These are phyloP conservation scores for Xyrichtys novacula DNA, from an alignment of 2,797 vertebrate genomes.

Conservation along the genomic window DNA sequence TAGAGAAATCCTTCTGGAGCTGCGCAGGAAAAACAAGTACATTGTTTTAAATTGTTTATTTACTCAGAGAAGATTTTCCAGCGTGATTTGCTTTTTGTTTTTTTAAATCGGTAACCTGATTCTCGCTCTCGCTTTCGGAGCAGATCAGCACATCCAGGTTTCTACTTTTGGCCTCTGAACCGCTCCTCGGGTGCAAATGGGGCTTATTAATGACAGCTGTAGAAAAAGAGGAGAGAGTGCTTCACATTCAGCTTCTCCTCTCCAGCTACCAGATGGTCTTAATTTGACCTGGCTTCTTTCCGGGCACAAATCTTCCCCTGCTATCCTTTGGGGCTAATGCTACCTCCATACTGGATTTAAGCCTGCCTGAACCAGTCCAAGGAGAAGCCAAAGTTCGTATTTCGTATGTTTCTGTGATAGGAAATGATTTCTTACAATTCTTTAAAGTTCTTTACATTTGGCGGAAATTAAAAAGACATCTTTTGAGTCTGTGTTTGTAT, in stretches of 20 bases:
- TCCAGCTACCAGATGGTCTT: slow-evolving; percentile 50
- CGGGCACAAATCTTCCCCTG: slow-evolving; percentile 18
- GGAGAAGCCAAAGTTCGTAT: slow-evolving; percentile 14
- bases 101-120: slow-evolving; percentile 31
- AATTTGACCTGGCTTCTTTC: slow-evolving; percentile 45
- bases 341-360: slow-evolving; percentile 10
- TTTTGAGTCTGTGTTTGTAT: neutral
- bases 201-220: slow-evolving; percentile 65
- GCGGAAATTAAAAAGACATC: neutral
- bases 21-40: slow-evolving; percentile 19
- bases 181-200: slow-evolving; percentile 47
- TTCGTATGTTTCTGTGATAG: slow-evolving; percentile 3
- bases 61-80: slow-evolving; percentile 33
- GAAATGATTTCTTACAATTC: slow-evolving; percentile 2
- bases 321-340: slow-evolving; percentile 33
- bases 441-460: neutral
- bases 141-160: slow-evolving; percentile 22
- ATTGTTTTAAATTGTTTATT: slow-evolving; percentile 46
- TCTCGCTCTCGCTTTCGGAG: slow-evolving; percentile 34
- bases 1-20: slow-evolving; percentile 14
- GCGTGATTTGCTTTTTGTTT: slow-evolving; percentile 3
- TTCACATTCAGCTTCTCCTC: slow-evolving; percentile 39
- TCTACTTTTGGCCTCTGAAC: slow-evolving; percentile 42
- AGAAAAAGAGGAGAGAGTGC: slow-evolving; percentile 10
- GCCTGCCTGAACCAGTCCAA: slow-evolving; percentile 2